These are phyloP conservation scores for Cyclopterus lumpus DNA, from an alignment of 2,797 vertebrate genomes.

Conservation along the genomic window DNA sequence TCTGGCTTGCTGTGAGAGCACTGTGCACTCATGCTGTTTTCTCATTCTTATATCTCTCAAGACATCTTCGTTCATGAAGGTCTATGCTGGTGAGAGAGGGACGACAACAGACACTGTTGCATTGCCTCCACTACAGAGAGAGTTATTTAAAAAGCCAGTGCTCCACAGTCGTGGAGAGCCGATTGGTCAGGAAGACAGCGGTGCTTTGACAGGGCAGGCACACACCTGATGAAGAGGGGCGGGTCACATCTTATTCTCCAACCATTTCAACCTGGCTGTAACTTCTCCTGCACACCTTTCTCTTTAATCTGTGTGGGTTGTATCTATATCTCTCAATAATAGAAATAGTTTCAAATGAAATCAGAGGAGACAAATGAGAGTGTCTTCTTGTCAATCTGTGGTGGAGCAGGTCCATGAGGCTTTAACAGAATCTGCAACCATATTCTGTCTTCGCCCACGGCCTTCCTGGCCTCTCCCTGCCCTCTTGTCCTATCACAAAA, in stretches of 20 bases:
- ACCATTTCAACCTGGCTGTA: not conserved
- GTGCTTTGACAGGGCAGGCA: slow-evolving; percentile 30
- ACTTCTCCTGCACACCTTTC: slow-evolving; percentile 19
- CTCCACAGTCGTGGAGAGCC: slow-evolving; percentile 14
- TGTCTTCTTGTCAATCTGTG: slow-evolving; percentile 31
- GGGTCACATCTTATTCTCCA: not conserved
- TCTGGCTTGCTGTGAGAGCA: slow-evolving; percentile 18
- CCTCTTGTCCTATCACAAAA: not conserved
- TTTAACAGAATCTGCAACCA: not conserved
- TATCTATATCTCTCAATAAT: not conserved
- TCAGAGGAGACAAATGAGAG: slow-evolving; percentile 9
- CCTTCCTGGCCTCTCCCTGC: slow-evolving; percentile 2
- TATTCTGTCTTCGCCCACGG: slow-evolving; percentile 1
- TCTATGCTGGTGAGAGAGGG: slow-evolving; percentile 60
- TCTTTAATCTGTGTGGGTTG: not conserved
- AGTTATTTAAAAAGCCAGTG: not conserved
- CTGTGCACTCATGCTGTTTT: slow-evolving; percentile 29
- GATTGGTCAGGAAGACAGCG: slow-evolving; percentile 46
- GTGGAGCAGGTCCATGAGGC: slow-evolving; percentile 14
- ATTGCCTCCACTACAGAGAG: slow-evolving; percentile 13
- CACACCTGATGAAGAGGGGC: slow-evolving; percentile 2
- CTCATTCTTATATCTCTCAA: not conserved
- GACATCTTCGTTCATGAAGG: slow-evolving; percentile 28
- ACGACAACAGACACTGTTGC: not conserved
- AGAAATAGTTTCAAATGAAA: slow-evolving; percentile 22